phyloP scores from a whole-genome alignment of 2,888 invertebrate genomes.

The Agrochola litura region DNA sequence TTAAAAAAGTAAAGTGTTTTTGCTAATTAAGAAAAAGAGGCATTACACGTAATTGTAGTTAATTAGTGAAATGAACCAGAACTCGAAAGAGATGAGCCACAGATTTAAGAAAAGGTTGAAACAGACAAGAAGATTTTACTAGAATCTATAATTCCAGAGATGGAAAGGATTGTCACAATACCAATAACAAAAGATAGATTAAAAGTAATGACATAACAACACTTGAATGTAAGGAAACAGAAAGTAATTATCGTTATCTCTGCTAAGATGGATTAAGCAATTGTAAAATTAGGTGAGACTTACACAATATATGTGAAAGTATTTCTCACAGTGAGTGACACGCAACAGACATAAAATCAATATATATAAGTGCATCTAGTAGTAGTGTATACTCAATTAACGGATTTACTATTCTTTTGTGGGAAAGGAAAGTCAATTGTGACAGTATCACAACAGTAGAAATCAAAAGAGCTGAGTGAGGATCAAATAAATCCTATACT shows the following conservation, averaged over 20 bases:
- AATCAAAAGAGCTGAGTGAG: not conserved
- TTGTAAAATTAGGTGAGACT: slow-evolving; percentile 44
- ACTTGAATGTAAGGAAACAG: slow-evolving; percentile 38
- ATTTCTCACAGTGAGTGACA: slow-evolving; percentile 53
- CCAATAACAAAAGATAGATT: slow-evolving; percentile 44
- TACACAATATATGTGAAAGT: slow-evolving; percentile 44
- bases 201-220: slow-evolving; percentile 18
- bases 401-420: slow-evolving; percentile 26
- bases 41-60: slow-evolving; percentile 25
- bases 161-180: not conserved
- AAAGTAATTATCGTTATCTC: slow-evolving; percentile 48
- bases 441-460: not conserved
- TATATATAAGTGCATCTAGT: slow-evolving; percentile 31
- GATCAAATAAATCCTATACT: not conserved
- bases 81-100: slow-evolving; percentile 1
- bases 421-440: slow-evolving; percentile 18
- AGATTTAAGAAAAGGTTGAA: slow-evolving; percentile 19
- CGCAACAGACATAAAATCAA: slow-evolving; percentile 41
- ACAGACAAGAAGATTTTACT: not conserved
- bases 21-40: slow-evolving; percentile 28
- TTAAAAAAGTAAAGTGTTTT: slow-evolving; percentile 9
- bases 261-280: slow-evolving; percentile 34
- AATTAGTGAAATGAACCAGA: slow-evolving; percentile 30
- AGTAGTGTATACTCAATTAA: slow-evolving; percentile 22
- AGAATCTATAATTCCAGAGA: slow-evolving; percentile 8